phyloP scores from a whole-genome alignment of 1,140 invertebrate genomes.

The Idris sp. region DNA sequence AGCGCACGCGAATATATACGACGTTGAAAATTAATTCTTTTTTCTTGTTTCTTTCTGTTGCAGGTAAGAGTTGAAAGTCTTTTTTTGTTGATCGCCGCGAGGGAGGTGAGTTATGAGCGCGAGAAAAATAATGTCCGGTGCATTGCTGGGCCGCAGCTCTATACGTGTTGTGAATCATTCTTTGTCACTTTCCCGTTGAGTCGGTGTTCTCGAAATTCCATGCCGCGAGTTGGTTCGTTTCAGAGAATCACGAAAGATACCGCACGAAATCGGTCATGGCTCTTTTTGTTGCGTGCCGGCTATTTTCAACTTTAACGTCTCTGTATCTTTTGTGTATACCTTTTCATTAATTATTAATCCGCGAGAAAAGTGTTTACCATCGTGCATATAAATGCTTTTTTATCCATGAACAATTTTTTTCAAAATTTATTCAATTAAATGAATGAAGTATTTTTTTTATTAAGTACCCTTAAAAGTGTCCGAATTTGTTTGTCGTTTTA shows the following conservation, averaged over 20 bases:
- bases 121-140: conserved; percentile 59
- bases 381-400: too few relatives aligned
- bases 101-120: conserved; percentile 64
- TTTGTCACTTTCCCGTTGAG: conserved; percentile 65
- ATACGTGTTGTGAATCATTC: conserved; percentile 66
- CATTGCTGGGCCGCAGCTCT: conserved; percentile 48
- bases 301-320: too few relatives aligned
- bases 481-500: too few relatives aligned
- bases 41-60: conserved; percentile 63
- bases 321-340: too few relatives aligned
- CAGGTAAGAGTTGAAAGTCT: conserved; percentile 70
- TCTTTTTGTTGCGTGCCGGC: too few relatives aligned
- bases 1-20: conserved; percentile 44
- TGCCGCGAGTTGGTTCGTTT: too few relatives aligned
- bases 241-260: conserved; percentile 52
- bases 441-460: too few relatives aligned
- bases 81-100: conserved; percentile 58
- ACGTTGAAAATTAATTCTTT: conserved; percentile 63
- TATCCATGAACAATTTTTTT: too few relatives aligned
- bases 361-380: conserved; percentile 32
- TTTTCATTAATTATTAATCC: conserved; percentile 45
- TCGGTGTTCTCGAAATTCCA: conserved; percentile 54
- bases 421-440: too few relatives aligned
- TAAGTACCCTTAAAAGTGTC: too few relatives aligned
- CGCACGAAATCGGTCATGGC: conserved; percentile 57